Evolutionary conservation across 2,113 vertebrate species (phyloP), one percentile per base, ranked within the genome.

Genomic region (Salvelinus namaycush): DNA sequence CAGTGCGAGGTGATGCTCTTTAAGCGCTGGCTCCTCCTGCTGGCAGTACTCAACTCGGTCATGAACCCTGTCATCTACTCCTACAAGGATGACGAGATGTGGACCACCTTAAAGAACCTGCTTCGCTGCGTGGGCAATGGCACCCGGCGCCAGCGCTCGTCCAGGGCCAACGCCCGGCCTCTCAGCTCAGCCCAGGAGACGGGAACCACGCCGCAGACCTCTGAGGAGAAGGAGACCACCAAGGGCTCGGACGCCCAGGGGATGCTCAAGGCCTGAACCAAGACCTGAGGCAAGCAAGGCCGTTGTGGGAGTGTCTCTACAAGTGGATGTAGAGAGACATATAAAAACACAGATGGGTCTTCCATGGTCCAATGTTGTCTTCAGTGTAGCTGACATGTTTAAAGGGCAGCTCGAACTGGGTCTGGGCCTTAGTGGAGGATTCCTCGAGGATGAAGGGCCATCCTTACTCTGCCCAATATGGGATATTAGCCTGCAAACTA

Each of bases 41-140:
- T 99, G 88, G 98, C 98, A 1, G 89, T 99, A 3, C 79, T 96
- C 82, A 99, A 99, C 90, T 99, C 98, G 0, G 93, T 97, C 84
- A 96, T 99, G 95, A 99, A 99, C 87, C 98, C 98, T 29, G 91
- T 98, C 90, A 99, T 99, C 92, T 99, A 99, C 92, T 99, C 98
- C 2, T 99, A 96, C 90, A 99, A 97, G 89, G 98, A 99, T 8
- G 94, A 98, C 20, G 98, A 99, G 79, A 99, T 99, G 97, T 98
- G 96, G 93, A 86, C 82, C 59, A 99, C 97, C 72, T 93, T 99
- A 86, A 98, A 95, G 85, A 96, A 93, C 84, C 95, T 99, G 88
- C 78, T 98, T 78, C 93, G 94, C 81, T 97, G 96, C 70, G 92
- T 93, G 13, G 88, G 89, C 4, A 94, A 90, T 0, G 94, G 95